These are phyloP conservation scores for Cerceris ruficornis DNA, from an alignment of 2,888 invertebrate species.

Conservation along the genomic window DNA sequence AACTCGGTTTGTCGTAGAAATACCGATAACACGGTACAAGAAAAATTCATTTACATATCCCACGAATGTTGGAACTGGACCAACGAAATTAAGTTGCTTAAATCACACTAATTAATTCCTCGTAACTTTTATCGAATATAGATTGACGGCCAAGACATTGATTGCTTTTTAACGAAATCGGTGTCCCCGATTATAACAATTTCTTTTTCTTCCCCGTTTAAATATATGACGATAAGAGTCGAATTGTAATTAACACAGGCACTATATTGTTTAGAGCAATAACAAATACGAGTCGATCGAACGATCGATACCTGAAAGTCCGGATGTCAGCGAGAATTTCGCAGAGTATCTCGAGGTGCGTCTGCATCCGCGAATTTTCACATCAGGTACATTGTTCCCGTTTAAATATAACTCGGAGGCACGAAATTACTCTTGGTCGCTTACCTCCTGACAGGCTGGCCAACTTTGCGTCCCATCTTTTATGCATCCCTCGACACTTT, in stretches of 20 bases:
- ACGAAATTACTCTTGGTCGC: slow-evolving; percentile 64
- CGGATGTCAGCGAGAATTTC: slow-evolving; percentile 40
- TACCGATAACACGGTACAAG: no score
- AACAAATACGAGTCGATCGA: neutral
- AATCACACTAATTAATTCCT: no score
- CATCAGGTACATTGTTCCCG: slow-evolving; percentile 66
- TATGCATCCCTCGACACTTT: slow-evolving; percentile 40
- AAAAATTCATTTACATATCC: no score
- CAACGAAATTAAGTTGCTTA: no score
- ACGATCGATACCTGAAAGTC: slow-evolving; percentile 38
- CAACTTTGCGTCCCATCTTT: slow-evolving; percentile 54
- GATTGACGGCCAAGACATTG: no score
- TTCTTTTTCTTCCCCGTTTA: no score
- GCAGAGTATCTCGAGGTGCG: slow-evolving; percentile 43
- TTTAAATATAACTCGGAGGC: slow-evolving; percentile 67
- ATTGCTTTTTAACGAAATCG: no score
- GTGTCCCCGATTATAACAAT: no score
- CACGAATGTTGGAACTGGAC: no score
- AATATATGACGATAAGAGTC: no score
- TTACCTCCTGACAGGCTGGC: slow-evolving; percentile 62
- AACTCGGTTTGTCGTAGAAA: no score
- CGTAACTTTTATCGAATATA: no score
- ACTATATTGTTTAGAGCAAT: neutral
- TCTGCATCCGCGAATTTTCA: slow-evolving; percentile 61
- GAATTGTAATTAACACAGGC: neutral